phyloP scores from a whole-genome alignment of 1,140 invertebrate species.

The Piezodorus guildinii region DNA sequence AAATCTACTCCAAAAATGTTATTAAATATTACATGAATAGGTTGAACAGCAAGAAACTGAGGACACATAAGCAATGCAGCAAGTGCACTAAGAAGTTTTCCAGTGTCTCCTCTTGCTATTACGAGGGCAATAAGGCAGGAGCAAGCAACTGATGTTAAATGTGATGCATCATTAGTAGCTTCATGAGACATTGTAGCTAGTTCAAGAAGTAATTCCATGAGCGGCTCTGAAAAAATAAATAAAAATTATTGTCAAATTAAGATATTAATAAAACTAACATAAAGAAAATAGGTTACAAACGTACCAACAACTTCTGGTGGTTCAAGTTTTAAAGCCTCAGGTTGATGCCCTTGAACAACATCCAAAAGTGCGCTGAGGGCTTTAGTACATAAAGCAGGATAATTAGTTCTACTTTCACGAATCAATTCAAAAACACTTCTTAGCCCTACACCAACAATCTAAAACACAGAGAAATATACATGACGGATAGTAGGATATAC shows the following conservation, averaged over 20 bases:
- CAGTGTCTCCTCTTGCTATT: slow-evolving; percentile 87
- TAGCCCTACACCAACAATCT: slow-evolving; percentile 85
- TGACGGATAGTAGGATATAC: too few species aligned
- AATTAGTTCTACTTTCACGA: slow-evolving; percentile 64
- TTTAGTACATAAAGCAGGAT: slow-evolving; percentile 75
- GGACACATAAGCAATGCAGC: slow-evolving; percentile 80
- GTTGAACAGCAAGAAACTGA: slow-evolving; percentile 59
- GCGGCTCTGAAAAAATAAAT: slow-evolving; percentile 44
- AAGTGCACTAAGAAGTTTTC: slow-evolving; percentile 74
- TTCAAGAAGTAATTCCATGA: slow-evolving; percentile 67
- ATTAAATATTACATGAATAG: slow-evolving; percentile 50
- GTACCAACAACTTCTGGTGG: slow-evolving; percentile 62
- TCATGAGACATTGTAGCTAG: slow-evolving; percentile 54
- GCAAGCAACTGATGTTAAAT: slow-evolving; percentile 74
- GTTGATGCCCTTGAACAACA: slow-evolving; percentile 78
- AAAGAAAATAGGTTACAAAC: slow-evolving; percentile 7
- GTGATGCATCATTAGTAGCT: slow-evolving; percentile 48
- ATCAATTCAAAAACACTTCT: slow-evolving; percentile 85
- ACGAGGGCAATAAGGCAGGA: slow-evolving; percentile 81
- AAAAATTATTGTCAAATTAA: not conserved
- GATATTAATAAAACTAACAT: not conserved
- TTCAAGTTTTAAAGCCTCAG: slow-evolving; percentile 67
- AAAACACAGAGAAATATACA: slow-evolving; percentile 21
- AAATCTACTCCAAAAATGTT: slow-evolving; percentile 24
- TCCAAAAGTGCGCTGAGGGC: slow-evolving; percentile 77